These are phyloP conservation scores for Propithecus deckenii DNA, from an alignment of 2,797 vertebrate species.

Conservation along the genomic window DNA sequence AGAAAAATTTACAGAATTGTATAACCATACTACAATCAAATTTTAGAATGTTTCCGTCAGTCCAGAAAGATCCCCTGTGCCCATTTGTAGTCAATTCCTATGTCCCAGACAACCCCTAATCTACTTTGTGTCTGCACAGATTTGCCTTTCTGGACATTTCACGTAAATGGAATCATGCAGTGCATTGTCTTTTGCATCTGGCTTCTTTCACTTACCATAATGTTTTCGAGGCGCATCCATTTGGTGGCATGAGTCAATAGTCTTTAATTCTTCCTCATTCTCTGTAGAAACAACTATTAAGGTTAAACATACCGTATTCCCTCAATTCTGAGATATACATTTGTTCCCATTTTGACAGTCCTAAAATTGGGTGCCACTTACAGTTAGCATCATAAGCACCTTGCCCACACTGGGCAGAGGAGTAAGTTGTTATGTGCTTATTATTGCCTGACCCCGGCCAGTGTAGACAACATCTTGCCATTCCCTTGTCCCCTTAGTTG, in stretches of 20 bases:
- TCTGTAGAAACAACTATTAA: neutral
- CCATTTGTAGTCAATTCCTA: neutral
- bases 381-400: fast-evolving
- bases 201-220: neutral
- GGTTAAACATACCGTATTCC: neutral
- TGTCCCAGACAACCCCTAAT: neutral
- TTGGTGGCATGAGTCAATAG: neutral
- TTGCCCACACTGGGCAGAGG: neutral
- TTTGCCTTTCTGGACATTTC: neutral
- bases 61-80: neutral
- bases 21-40: neutral
- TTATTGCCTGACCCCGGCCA: neutral
- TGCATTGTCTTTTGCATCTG: neutral
- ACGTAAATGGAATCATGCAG: neutral
- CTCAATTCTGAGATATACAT: neutral
- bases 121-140: neutral
- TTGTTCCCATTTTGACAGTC: neutral
- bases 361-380: neutral
- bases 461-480: neutral
- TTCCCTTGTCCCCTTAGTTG: neutral
- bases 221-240: neutral
- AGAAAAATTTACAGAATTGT: neutral
- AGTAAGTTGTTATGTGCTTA: neutral
- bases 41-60: neutral
- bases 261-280: neutral